phyloP scores from a whole-genome alignment of 2,797 vertebrate species.

The Malurus leucopterus region DNA sequence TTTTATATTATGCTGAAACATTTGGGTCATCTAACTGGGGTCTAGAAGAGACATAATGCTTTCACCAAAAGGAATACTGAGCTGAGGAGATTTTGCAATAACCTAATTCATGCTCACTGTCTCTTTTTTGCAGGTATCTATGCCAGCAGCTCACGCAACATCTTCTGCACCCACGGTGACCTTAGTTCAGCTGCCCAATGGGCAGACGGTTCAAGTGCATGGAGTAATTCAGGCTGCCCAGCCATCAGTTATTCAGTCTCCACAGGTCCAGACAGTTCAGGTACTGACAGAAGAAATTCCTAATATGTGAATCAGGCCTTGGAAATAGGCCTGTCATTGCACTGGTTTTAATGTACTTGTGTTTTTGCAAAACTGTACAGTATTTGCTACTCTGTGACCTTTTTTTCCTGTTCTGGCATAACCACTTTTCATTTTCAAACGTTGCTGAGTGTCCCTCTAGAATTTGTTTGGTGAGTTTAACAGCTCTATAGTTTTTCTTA shows the following conservation, averaged over 20 bases:
- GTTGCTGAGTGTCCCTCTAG: conserved; percentile 2
- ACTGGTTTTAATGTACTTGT: background rate
- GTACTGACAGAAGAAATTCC: conserved; percentile 71
- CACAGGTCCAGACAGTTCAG: conserved; percentile 96
- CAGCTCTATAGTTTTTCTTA: background rate
- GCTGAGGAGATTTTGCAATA: background rate
- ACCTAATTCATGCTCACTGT: background rate
- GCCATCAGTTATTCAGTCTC: conserved; percentile 97
- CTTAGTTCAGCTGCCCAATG: conserved; percentile 95
- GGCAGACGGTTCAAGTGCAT: conserved; percentile 97
- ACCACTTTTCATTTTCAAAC: conserved; percentile 9
- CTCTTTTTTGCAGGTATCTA: conserved; percentile 81
- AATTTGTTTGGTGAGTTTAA: conserved; percentile 10
- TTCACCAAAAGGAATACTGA: background rate
- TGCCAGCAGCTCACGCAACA: conserved; percentile 87
- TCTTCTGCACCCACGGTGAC: conserved; percentile 90
- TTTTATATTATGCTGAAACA: background rate
- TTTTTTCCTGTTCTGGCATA: background rate
- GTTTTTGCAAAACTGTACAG: background rate
- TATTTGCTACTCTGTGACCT: background rate
- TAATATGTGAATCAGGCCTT: background rate
- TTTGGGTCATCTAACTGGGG: background rate
- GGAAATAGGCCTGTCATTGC: background rate
- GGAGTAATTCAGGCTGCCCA: conserved; percentile 98
- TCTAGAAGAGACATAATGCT: background rate